A percentile compares a stretch with the other conserved stretches of the same genome.
Conservation (phyloP, 2,888 invertebrate species). For the Monoplex corrugatus region DNA sequence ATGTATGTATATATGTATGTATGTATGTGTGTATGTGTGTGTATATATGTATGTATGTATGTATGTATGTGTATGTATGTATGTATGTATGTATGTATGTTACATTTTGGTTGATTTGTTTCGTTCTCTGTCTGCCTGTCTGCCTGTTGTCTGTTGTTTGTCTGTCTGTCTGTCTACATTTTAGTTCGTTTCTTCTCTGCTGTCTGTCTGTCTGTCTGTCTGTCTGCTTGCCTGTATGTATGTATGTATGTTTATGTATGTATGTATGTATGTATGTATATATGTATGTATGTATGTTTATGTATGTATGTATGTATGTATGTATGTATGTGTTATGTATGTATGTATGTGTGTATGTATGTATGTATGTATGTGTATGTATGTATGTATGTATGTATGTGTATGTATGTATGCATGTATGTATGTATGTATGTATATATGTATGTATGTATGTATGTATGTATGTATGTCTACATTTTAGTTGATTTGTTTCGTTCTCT, state of each 20-base stretch:
- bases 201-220: too few relatives aligned
- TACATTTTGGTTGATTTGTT: too few relatives aligned
- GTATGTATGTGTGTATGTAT: too few relatives aligned
- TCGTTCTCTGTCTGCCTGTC: too few relatives aligned
- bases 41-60: too few relatives aligned
- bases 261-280: not conserved
- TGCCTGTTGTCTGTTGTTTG: too few relatives aligned
- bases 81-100: not conserved
- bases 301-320: not conserved
- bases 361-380: not conserved
- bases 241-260: not conserved
- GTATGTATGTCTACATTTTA: not conserved
- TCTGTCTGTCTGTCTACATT: too few relatives aligned
- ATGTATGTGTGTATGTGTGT: too few relatives aligned
- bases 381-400: not conserved
- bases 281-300: not conserved
- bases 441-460: not conserved
- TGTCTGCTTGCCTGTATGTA: not conserved
- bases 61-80: not conserved
- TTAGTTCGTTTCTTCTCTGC: too few relatives aligned
- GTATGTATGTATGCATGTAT: conserved; percentile 31
- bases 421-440: not conserved
- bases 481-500: conserved; percentile 29
- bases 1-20: too few relatives aligned
- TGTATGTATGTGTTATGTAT: too few relatives aligned